Evolutionary conservation across 2,797 vertebrate species (phyloP).

Genomic region (Sebastes steindachneri): DNA sequence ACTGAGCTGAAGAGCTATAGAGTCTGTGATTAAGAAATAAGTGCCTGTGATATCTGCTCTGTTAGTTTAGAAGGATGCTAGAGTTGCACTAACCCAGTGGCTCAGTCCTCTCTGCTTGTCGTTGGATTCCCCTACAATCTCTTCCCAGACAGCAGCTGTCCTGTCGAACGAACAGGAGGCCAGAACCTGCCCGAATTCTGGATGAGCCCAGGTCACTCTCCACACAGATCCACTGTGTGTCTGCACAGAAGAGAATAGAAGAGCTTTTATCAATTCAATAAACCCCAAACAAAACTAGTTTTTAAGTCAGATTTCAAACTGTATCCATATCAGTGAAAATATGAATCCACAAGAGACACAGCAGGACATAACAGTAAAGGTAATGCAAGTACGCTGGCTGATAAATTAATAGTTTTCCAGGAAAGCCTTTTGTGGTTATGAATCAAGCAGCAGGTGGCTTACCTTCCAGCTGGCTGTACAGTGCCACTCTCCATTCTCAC

Average conservation of each 20-base stretch:
- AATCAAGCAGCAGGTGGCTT: conserved; percentile 14
- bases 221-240: conserved; percentile 98
- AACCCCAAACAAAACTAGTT: neutral
- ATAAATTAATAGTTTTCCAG: neutral
- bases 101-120: conserved; percentile 97
- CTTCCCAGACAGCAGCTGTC: conserved; percentile 98
- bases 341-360: neutral
- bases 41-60: neutral
- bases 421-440: neutral
- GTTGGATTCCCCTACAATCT: conserved; percentile 99
- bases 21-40: no score
- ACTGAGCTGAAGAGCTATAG: no score
- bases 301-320: neutral
- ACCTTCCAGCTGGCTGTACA: conserved; percentile 99
- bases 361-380: neutral
- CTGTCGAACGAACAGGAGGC: conserved; percentile 97
- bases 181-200: conserved; percentile 97
- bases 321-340: neutral
- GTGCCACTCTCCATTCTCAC: conserved; percentile 95
- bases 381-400: neutral
- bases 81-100: conserved; percentile 91
- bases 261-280: neutral
- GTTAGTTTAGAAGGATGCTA: neutral
- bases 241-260: conserved; percentile 65
- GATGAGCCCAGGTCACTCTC: conserved; percentile 98